A percentile compares a stretch with the other conserved stretches of the same genome.
These are phyloP conservation scores for Parapristionchus giblindavisi DNA, from an alignment of 2,888 invertebrate genomes.

Conservation along the genomic window DNA sequence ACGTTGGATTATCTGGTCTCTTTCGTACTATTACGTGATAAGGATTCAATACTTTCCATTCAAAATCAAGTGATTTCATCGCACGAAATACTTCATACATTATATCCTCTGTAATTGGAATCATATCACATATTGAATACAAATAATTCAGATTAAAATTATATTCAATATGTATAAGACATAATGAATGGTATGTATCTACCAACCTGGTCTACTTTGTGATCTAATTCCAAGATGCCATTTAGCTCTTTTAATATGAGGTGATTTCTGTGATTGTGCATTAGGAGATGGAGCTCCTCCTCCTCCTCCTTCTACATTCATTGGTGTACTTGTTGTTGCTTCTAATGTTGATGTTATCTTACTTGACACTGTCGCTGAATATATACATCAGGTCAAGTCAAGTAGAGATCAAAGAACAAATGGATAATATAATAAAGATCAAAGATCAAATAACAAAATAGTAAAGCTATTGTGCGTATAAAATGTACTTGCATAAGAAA, in stretches of 20 bases:
- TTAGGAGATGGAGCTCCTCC: constrained; percentile 45
- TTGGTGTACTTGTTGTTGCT: constrained; percentile 9
- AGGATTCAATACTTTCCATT: constrained; percentile 98
- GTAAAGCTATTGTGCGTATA: no score
- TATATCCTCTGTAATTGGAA: constrained; percentile 82
- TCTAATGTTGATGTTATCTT: constrained; percentile 40
- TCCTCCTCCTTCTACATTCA: background rate
- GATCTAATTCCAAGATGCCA: constrained; percentile 98
- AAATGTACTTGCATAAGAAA: no score
- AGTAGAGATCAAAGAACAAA: background rate
- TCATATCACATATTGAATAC: background rate
- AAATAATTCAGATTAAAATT: background rate
- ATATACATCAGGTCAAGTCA: background rate
- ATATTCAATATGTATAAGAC: background rate
- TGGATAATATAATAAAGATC: no score
- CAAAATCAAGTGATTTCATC: constrained; percentile 96
- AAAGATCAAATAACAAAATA: no score
- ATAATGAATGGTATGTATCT: background rate
- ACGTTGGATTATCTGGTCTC: constrained; percentile 75
- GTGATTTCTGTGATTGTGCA: constrained; percentile 37
- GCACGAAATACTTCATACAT: constrained; percentile 99
- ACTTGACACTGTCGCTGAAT: constrained; percentile 22
- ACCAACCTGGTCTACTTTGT: constrained; percentile 85
- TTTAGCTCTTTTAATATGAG: constrained; percentile 86
- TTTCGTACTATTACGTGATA: constrained; percentile 94